A percentile compares a stretch with the other conserved stretches of the same genome.
Conservation (phyloP, 1,140 invertebrate species). For the Eupeodes corollae region DNA sequence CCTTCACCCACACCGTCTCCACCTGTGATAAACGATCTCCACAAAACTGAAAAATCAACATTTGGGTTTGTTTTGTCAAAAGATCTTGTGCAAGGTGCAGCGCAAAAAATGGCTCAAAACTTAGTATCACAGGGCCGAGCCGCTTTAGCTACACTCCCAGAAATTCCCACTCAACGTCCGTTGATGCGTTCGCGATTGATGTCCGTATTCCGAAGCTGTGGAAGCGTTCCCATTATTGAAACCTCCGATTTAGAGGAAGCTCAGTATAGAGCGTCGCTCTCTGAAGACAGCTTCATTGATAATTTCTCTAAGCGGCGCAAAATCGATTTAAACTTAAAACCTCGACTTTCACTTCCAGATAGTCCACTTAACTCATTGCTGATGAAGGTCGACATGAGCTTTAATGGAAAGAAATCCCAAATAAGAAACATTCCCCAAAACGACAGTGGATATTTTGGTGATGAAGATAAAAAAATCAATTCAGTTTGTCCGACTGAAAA, state of each 20-base stretch:
- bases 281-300: slow-evolving; percentile 24
- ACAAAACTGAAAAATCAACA: not conserved
- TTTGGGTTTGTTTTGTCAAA: slow-evolving; percentile 8
- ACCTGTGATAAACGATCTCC: slow-evolving; percentile 4
- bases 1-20: not conserved
- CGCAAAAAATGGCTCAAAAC: slow-evolving; percentile 20
- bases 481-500: not conserved
- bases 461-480: not conserved
- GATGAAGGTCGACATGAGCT: slow-evolving; percentile 5
- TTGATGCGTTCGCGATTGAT: slow-evolving; percentile 25
- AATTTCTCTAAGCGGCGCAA: slow-evolving; percentile 28
- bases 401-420: not conserved
- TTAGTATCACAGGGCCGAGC: slow-evolving; percentile 22
- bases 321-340: slow-evolving; percentile 10
- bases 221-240: slow-evolving; percentile 9
- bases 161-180: slow-evolving; percentile 27
- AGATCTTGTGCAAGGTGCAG: slow-evolving; percentile 17
- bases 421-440: not conserved
- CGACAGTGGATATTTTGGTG: not conserved
- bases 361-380: slow-evolving; percentile 7
- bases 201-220: slow-evolving; percentile 13
- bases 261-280: slow-evolving; percentile 8
- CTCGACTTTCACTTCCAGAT: slow-evolving; percentile 4
- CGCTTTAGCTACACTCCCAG: slow-evolving; percentile 23
- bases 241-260: slow-evolving; percentile 8